These are phyloP conservation scores for Periplaneta americana DNA, from an alignment of 1,140 invertebrate species.

Conservation along the genomic window DNA sequence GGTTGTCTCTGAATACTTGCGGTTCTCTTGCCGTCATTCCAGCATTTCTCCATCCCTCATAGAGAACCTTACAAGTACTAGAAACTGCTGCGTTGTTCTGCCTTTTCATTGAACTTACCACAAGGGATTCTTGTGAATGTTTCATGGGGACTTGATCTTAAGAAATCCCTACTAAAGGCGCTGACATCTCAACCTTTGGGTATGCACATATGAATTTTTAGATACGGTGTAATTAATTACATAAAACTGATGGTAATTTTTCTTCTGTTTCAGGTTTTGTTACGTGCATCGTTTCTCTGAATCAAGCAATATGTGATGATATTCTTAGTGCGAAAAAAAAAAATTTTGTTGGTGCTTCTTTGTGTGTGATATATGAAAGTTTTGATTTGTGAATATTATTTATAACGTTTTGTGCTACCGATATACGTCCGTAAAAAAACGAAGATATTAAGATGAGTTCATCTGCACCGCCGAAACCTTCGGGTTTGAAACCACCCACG, in stretches of 20 bases:
- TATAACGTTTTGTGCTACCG: not conserved
- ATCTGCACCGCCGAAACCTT: conserved; percentile 35
- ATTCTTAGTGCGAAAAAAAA: not conserved
- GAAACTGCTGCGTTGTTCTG: too few species aligned
- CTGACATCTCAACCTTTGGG: not conserved
- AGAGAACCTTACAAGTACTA: too few species aligned
- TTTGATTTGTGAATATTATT: not conserved
- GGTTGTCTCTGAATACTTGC: too few species aligned
- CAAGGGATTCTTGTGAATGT: too few species aligned
- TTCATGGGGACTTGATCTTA: too few species aligned
- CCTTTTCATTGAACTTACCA: too few species aligned
- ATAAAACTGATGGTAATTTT: not conserved
- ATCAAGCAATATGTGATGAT: not conserved
- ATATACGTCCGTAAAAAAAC: not conserved
- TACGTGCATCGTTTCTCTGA: not conserved
- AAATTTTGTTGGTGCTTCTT: not conserved
- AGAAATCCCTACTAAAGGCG: too few species aligned
- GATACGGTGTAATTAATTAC: too few species aligned
- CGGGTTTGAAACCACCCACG: conserved; percentile 51
- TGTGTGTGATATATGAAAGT: not conserved
- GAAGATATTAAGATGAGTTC: not conserved
- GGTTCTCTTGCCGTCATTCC: too few species aligned
- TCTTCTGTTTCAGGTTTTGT: not conserved
- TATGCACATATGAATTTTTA: not conserved
- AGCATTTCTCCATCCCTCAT: too few species aligned